phyloP scores from a whole-genome alignment of 2,888 invertebrate species.

The Mamestra brassicae region DNA sequence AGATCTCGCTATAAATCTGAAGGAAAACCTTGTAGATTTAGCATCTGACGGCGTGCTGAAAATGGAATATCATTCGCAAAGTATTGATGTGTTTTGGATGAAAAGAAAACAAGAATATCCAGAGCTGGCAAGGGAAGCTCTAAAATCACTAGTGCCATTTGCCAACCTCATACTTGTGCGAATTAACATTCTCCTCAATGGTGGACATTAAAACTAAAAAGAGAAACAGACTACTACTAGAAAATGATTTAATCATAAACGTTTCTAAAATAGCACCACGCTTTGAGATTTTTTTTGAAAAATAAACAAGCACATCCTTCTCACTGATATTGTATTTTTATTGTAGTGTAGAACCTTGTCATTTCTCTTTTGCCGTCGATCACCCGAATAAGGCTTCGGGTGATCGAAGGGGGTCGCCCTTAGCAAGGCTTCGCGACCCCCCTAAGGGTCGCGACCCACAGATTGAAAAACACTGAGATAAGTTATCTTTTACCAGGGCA shows the following conservation, averaged over 20 bases:
- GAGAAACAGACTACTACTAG: not conserved
- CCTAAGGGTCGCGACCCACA: no score
- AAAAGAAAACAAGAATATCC: conserved; percentile 69
- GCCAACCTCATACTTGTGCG: conserved; percentile 61
- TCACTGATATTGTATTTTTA: not conserved
- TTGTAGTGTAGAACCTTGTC: no score
- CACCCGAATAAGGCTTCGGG: no score
- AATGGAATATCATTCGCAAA: conserved; percentile 63
- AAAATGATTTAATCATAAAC: not conserved
- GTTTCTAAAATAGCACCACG: conserved; percentile 1
- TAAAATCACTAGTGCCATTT: conserved; percentile 64
- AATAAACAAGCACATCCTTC: not conserved
- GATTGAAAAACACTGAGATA: not conserved
- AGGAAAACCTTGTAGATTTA: conserved; percentile 5
- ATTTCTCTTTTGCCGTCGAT: no score
- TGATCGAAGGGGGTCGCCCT: no score
- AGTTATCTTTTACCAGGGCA: not conserved
- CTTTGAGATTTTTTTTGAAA: not conserved
- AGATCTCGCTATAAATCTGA: no score
- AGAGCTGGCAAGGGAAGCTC: conserved; percentile 62
- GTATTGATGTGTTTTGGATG: conserved; percentile 50
- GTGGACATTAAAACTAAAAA: not conserved
- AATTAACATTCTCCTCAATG: conserved; percentile 44
- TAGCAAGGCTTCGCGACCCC: no score
- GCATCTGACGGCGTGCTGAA: conserved; percentile 67